These are phyloP conservation scores for Falco novaeseelandiae DNA, from an alignment of 2,797 vertebrate genomes.

Conservation along the genomic window DNA sequence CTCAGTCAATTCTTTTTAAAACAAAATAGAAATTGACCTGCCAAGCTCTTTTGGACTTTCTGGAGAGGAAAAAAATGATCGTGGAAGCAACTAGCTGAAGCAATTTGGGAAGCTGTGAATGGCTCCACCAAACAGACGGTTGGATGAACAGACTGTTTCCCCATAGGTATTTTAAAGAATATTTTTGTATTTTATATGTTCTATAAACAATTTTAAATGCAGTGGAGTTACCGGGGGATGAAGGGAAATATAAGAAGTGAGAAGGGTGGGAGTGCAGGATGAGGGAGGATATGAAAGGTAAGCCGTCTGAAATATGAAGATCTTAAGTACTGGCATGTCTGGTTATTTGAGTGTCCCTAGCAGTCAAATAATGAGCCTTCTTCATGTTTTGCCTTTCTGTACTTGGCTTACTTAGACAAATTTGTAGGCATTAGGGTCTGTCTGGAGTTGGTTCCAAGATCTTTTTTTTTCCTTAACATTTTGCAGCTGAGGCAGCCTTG, in stretches of 20 bases:
- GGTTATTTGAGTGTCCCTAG: conserved; percentile 75
- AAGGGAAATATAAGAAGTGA: conserved; percentile 67
- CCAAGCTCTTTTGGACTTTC: background rate
- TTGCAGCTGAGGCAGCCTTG: conserved; percentile 76
- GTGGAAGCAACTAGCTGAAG: background rate
- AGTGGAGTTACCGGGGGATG: background rate
- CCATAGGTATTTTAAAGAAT: conserved; percentile 52
- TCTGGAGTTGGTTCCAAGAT: conserved; percentile 83
- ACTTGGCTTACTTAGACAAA: conserved; percentile 78
- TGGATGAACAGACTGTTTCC: conserved; percentile 54
- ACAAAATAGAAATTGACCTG: background rate
- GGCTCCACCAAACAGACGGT: background rate
- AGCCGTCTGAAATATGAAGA: conserved; percentile 69
- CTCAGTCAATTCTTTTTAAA: background rate
- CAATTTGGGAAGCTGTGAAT: conserved; percentile 25
- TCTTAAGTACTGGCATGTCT: conserved; percentile 75
- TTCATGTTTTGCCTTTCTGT: conserved; percentile 79
- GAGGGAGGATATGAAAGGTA: conserved; percentile 63
- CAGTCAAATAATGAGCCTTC: conserved; percentile 77
- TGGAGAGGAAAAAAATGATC: background rate
- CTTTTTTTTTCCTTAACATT: conserved; percentile 74
- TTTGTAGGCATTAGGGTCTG: conserved; percentile 81
- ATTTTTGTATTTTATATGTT: conserved; percentile 69
- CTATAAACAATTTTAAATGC: conserved; percentile 49
- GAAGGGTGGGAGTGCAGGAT: conserved; percentile 44